Evolutionary conservation across 2,888 invertebrate genomes (phyloP).

Genomic region (Eledone cirrhosa): DNA sequence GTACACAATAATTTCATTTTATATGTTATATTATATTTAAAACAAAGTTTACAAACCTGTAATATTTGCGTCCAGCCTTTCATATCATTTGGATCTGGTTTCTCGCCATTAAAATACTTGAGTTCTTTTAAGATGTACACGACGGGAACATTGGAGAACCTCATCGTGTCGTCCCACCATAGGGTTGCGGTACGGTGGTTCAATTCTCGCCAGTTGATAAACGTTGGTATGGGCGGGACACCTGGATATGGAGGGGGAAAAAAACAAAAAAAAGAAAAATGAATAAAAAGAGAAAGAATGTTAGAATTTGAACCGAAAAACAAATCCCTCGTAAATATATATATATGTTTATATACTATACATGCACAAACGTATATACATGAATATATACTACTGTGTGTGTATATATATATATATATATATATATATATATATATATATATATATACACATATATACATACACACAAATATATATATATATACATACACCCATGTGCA

Average conservation of each 20-base stretch:
- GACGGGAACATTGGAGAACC: conserved; percentile 14
- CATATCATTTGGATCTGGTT: conserved; percentile 17
- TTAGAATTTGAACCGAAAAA: too few relatives aligned
- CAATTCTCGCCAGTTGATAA: conserved; percentile 1
- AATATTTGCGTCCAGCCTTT: conserved; percentile 11
- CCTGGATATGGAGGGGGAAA: neutral
- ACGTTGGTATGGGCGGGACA: conserved; percentile 15
- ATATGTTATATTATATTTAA: too few relatives aligned
- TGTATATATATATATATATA: conserved; percentile 6
- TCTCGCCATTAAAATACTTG: conserved; percentile 17
- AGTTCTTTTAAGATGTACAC: conserved; percentile 14
- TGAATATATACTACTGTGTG: neutral
- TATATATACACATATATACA: neutral
- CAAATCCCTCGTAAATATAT: too few relatives aligned
- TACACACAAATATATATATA: neutral
- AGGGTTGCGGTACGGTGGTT: conserved; percentile 14
- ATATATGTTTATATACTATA: too few relatives aligned
- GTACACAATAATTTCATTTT: too few relatives aligned
- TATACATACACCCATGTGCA: neutral
- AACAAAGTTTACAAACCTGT: neutral
- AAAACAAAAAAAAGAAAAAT: neutral
- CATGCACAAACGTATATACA: too few relatives aligned
- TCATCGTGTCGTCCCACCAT: conserved; percentile 19
- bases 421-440: neutral
- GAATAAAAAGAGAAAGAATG: neutral